Base-by-base conservation (phyloP, 1,140 invertebrate genomes). In the Dendroctonus ponderosae region DNA sequence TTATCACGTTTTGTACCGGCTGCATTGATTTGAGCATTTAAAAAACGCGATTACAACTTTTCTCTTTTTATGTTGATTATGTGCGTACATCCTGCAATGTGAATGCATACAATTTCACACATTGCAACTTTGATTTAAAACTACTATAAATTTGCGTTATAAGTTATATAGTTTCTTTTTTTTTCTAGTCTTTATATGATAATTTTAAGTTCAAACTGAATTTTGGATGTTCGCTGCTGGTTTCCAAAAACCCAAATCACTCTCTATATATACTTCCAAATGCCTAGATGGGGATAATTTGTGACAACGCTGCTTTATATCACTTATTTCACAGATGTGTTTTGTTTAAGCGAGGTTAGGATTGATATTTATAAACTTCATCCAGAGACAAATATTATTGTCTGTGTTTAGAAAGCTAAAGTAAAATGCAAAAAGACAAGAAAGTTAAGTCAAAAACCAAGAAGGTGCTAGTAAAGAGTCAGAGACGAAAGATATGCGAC, bases 401-500 rank as follows among this genome's bases (percentile, higher is more conserved):
- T 9, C 12, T 11, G 43, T 46, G 12, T 46, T 11, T 2, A 46
- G 43, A 11, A 53, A 53, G 15, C 0, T 6, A 26, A 6, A 53
- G 12, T 53, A 51, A 51, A 11, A 54, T 61, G 61, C 61, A 62
- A 15, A 62, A 62, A 62, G 37, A 11, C 2, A 62, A 62, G n/a
- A 62, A 61, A 61, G 15, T 15, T 3, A 61, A 50, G 0, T 6
- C 48, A 2, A 62, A 53, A 53, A 44, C 38, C 4, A 61, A 52
- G 9, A 61, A 61, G 15, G 59, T 51, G 51, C 39, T 61, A 3
- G 39, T 46, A 15, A 63, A 63, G 40, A 65, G 57, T 50, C 53
- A 39, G 12, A 65, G 62, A 42, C 57, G 57, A 56, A 50, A 49
- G 46, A 58, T 43, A 5, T 15, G 26, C 41, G 44, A 42, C 3